A percentile compares a stretch with the other conserved stretches of the same genome.
Evolutionary conservation across 2,888 invertebrate species (phyloP).

Genomic region (Elaeidobius kamerunicus): DNA sequence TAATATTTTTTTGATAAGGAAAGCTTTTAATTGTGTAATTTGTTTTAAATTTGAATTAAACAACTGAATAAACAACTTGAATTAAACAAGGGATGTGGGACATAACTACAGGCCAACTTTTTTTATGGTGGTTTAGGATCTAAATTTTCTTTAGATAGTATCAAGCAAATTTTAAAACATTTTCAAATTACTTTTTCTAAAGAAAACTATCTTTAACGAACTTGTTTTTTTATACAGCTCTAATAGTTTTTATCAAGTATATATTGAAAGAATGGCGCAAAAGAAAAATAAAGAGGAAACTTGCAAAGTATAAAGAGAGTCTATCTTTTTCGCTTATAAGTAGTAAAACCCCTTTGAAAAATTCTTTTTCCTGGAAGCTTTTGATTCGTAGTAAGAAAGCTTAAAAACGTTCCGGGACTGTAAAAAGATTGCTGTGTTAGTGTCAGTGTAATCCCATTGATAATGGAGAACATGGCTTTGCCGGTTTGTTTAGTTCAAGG

Average conservation of each 20-base stretch:
- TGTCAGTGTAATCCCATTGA: conserved; percentile 14
- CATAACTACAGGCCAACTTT: no score
- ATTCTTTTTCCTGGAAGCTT: conserved; percentile 21
- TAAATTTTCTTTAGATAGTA: no score
- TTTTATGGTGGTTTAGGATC: no score
- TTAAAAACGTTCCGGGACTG: conserved; percentile 22
- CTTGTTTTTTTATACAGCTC: no score
- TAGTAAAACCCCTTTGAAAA: conserved; percentile 25
- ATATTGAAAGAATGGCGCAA: no score
- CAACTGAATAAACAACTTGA: neutral
- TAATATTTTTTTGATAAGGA: no score
- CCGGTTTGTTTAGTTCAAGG: conserved; percentile 7
- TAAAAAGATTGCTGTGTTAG: conserved; percentile 19
- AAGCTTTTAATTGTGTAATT: no score
- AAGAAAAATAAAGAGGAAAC: neutral
- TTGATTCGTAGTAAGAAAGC: conserved; percentile 23
- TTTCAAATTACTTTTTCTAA: no score
- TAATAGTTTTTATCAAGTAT: no score
- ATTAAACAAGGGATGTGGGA: neutral
- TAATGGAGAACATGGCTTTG: conserved; percentile 13
- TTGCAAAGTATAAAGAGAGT: conserved; percentile 2
- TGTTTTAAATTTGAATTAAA: no score
- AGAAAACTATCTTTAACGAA: no score
- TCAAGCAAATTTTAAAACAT: no score
- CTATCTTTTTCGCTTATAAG: conserved; percentile 17